Conservation (phyloP, 1,140 invertebrate species). For the Homalodisca vitripennis region DNA sequence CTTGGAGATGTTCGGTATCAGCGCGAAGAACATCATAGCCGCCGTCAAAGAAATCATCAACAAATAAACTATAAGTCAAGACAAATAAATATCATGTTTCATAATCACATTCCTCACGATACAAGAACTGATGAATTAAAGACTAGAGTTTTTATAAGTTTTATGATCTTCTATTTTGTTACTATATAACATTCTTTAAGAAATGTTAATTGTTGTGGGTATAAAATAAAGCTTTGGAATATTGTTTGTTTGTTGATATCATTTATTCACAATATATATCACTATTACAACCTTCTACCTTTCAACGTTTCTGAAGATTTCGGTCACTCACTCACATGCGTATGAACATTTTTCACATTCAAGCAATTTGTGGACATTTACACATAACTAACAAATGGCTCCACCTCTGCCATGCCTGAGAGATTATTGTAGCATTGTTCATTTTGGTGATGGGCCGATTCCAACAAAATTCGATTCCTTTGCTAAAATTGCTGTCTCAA, state of each 20-base stretch:
- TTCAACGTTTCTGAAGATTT: too few species aligned
- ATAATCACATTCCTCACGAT: slow-evolving; percentile 7
- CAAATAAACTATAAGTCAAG: slow-evolving; percentile 4
- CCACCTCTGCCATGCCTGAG: too few species aligned
- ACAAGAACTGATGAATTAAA: slow-evolving; percentile 23
- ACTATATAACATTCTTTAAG: slow-evolving; percentile 2
- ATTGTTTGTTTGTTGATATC: background rate
- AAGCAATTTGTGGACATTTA: too few species aligned
- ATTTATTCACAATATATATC: too few species aligned
- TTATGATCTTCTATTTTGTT: slow-evolving; percentile 18
- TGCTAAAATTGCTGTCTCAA: too few species aligned
- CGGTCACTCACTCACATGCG: too few species aligned
- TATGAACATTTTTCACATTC: too few species aligned
- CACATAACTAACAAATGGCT: too few species aligned
- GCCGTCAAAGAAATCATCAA: slow-evolving; percentile 53
- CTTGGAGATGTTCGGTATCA: slow-evolving; percentile 87
- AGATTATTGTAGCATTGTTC: too few species aligned
- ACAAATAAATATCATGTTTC: background rate
- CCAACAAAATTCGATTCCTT: too few species aligned
- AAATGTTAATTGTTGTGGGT: slow-evolving; percentile 3
- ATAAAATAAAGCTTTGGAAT: slow-evolving; percentile 10
- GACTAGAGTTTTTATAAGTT: slow-evolving; percentile 9
- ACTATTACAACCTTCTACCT: too few species aligned
- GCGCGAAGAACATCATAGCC: slow-evolving; percentile 71
- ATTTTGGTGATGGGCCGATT: too few species aligned